These are phyloP conservation scores for Pristionchus arcanus DNA, from an alignment of 2,888 invertebrate genomes.

Conservation along the genomic window DNA sequence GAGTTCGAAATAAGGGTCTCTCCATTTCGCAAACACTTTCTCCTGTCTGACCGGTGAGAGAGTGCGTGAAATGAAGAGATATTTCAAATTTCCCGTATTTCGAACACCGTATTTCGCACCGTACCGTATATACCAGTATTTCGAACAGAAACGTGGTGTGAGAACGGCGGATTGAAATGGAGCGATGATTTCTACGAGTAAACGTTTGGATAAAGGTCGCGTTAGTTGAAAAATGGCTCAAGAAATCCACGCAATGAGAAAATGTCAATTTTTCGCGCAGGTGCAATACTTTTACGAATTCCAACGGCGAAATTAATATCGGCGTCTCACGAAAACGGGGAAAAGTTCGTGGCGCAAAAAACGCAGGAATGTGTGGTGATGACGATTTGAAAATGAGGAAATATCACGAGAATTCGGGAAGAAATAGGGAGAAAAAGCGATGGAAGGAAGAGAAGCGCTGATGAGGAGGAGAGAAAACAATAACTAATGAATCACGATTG, in stretches of 20 bases:
- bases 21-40: too few species aligned
- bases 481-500: constrained; percentile 47
- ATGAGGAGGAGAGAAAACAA: constrained; percentile 28
- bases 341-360: constrained; percentile 2
- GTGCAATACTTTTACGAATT: not conserved
- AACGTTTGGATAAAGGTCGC: too few species aligned
- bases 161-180: not conserved
- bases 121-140: too few species aligned
- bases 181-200: too few species aligned
- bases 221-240: too few species aligned
- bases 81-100: too few species aligned
- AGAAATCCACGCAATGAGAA: not conserved
- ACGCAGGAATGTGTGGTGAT: not conserved
- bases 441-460: not conserved
- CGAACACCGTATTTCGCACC: too few species aligned
- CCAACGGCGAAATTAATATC: not conserved
- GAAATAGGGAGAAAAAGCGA: constrained; percentile 35
- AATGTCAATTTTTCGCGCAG: not conserved
- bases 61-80: too few species aligned
- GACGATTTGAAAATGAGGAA: not conserved
- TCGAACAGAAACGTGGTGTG: too few species aligned
- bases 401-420: not conserved
- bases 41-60: too few species aligned
- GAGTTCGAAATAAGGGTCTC: too few species aligned
- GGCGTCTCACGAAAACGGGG: not conserved